A percentile compares a stretch with the other conserved stretches of the same genome.
Conservation (phyloP, 1,140 invertebrate species). For the Rhopalosiphum maidis region DNA sequence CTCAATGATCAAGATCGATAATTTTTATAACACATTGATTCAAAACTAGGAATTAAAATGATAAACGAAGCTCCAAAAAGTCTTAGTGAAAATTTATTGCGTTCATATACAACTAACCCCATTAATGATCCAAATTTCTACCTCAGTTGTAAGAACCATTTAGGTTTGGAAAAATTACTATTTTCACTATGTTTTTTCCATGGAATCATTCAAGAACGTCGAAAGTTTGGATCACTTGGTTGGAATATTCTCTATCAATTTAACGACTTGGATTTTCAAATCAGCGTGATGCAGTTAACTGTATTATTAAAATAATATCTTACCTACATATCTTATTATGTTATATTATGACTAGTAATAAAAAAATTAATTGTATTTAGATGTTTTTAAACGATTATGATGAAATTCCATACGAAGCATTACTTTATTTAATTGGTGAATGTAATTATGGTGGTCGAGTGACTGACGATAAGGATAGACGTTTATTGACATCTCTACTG, state of each 20-base stretch:
- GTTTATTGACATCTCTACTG: slow-evolving; percentile 80
- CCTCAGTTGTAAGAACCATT: slow-evolving; percentile 66
- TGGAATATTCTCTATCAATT: slow-evolving; percentile 97
- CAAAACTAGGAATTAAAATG: slow-evolving; percentile 57
- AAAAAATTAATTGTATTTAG: slow-evolving; percentile 62
- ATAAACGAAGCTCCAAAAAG: slow-evolving; percentile 57
- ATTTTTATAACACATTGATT: neutral
- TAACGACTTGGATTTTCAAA: slow-evolving; percentile 88
- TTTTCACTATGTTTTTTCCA: slow-evolving; percentile 93
- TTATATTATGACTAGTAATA: neutral
- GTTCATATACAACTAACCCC: slow-evolving; percentile 83
- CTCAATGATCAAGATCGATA: neutral
- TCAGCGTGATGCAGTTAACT: slow-evolving; percentile 81
- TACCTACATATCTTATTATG: neutral
- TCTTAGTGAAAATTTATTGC: slow-evolving; percentile 79
- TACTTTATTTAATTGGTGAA: slow-evolving; percentile 70
- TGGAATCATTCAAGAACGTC: slow-evolving; percentile 85
- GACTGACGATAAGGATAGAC: slow-evolving; percentile 89
- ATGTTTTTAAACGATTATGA: slow-evolving; percentile 72
- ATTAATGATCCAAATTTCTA: slow-evolving; percentile 75
- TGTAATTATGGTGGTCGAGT: slow-evolving; percentile 96
- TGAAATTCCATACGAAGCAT: slow-evolving; percentile 33
- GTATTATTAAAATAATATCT: slow-evolving; percentile 61
- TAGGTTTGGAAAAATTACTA: slow-evolving; percentile 78
- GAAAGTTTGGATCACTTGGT: slow-evolving; percentile 87